phyloP scores from a whole-genome alignment of 2,113 vertebrate species.

The Uria aalge region DNA sequence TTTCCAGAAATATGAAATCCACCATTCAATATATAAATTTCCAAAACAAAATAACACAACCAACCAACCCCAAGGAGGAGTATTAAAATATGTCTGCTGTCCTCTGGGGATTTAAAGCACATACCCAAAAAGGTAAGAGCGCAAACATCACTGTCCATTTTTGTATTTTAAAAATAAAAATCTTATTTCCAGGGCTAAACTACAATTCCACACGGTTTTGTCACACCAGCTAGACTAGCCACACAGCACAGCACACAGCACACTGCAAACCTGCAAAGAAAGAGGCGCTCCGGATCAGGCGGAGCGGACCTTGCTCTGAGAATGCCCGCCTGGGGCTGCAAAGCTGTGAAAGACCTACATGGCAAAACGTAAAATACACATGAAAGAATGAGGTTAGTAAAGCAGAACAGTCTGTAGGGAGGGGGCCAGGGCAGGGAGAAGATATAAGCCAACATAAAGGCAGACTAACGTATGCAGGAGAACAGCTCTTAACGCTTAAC shows the following conservation, averaged over 20 bases:
- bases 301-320: constrained; percentile 99
- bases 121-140: neutral
- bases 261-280: constrained; percentile 99
- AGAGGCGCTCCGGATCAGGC: constrained; percentile 99
- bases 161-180: neutral
- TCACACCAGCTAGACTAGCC: constrained; percentile 77
- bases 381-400: constrained; percentile 81
- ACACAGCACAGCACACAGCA: constrained; percentile 82
- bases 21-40: neutral
- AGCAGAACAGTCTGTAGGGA: constrained; percentile 64
- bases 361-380: constrained; percentile 84
- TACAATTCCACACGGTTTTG: constrained; percentile 9
- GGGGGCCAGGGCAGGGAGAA: constrained; percentile 45
- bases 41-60: neutral
- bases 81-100: neutral
- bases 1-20: neutral
- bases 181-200: constrained; percentile 79
- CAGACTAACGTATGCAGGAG: constrained; percentile 42
- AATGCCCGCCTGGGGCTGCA: constrained; percentile 99
- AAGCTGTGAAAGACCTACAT: constrained; percentile 98
- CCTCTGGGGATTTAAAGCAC: neutral
- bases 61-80: neutral
- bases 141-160: neutral
- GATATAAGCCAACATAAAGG: constrained; percentile 50
- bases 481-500: constrained; percentile 7